Base-by-base conservation (phyloP, 1,140 invertebrate genomes). In the Melanaphis sacchari region DNA sequence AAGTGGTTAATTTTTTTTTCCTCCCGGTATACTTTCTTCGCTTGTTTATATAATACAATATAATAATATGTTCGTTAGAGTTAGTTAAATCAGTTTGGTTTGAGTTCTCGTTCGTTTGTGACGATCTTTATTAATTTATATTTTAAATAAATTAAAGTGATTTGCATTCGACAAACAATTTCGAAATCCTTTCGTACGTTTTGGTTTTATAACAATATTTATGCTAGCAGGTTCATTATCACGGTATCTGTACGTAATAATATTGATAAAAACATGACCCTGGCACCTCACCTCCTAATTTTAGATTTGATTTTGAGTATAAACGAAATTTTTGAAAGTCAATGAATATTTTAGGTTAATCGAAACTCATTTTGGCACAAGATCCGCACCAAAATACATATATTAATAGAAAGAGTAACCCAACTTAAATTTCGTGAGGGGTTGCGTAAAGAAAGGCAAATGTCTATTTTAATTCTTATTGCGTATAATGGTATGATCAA, bases 121-220 rank as follows among this genome's bases (percentile, higher is more conserved):
- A 76, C 59, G 59, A 76, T 76, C 59, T 76, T 76, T 76, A 76
- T 76, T 76, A 76, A 76, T 76, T 76, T 76, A 76, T 76, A n/a
- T 76, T n/a, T 15, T 76, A 76, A 76, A 76, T 76, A 76, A 76
- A 76, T 76, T 76, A 76, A 76, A 76, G 59, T 76, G 59, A 76
- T 76, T 76, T 76, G 59, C 59, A 76, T 76, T 76, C 59, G 15
- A 76, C 59, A 15, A 76, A 76, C n/a, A 11, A 15, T n/a, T 76
- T 76, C 15, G 15, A 76, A 76, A 76, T 76, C 59, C 59, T 76
- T 76, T 76, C 59, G 59, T 76, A 76, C n/a, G n/a, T 76, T 76
- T 76, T n/a, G 31, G 59, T n/a, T n/a, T 4, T n/a, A 59, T 31
- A 76, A 76, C 59, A 21, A 76, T 76, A 18, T 76, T 43, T 43